Percentiles rank a stretch among this genome's conserved stretches.
These are phyloP conservation scores for Cylloceria caligata DNA, from an alignment of 2,888 invertebrate species.

Conservation along the genomic window DNA sequence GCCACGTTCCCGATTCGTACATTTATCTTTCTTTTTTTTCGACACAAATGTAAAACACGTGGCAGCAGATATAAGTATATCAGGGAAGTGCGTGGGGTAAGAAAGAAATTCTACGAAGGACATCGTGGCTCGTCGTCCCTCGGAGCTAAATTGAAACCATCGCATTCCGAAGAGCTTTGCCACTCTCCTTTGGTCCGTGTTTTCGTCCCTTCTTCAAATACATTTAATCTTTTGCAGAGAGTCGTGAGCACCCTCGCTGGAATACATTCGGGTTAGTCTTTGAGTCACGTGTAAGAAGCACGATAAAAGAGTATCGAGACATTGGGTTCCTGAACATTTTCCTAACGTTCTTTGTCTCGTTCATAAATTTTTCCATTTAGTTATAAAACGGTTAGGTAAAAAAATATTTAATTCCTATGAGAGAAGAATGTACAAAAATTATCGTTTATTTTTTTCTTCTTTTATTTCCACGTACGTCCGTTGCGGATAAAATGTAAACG, in stretches of 20 bases:
- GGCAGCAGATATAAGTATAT: background rate
- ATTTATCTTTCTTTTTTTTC: background rate
- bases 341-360: background rate
- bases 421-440: too few species aligned
- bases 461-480: too few species aligned
- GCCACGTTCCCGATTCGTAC: background rate
- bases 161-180: background rate
- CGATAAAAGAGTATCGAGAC: background rate
- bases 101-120: background rate
- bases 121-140: background rate
- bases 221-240: too few species aligned
- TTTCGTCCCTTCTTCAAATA: too few species aligned
- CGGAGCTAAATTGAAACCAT: conserved; percentile 3
- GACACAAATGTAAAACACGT: conserved; percentile 3
- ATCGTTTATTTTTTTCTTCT: too few species aligned
- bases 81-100: background rate
- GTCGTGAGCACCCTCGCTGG: too few species aligned
- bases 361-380: background rate
- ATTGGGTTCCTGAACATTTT: background rate
- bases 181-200: background rate
- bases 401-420: too few species aligned
- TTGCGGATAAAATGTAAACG: too few species aligned
- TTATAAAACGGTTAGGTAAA: background rate
- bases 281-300: too few species aligned
- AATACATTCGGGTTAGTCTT: too few species aligned